phyloP scores from a whole-genome alignment of 2,797 vertebrate species.

The Acanthurus tractus region DNA sequence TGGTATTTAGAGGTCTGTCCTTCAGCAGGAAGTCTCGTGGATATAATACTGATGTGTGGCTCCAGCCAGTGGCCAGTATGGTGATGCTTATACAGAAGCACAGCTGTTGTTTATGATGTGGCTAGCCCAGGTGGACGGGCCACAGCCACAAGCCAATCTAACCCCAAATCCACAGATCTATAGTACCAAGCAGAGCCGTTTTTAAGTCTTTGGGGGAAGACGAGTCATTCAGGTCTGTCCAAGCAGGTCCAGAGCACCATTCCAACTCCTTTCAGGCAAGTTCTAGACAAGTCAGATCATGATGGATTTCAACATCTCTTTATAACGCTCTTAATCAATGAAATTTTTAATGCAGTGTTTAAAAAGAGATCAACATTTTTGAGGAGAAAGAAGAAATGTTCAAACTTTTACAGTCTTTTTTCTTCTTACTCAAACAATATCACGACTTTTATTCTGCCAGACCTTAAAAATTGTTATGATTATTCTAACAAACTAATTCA shows the following conservation, averaged over 20 bases:
- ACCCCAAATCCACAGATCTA: constrained; percentile 86
- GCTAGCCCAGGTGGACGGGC: constrained; percentile 81
- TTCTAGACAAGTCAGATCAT: constrained; percentile 1
- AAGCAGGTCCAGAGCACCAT: constrained; percentile 15
- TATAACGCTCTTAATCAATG: neutral
- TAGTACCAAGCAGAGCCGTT: constrained; percentile 74
- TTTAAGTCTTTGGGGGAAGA: constrained; percentile 44
- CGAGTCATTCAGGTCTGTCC: constrained; percentile 43
- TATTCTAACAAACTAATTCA: too few relatives aligned
- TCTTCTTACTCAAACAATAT: neutral
- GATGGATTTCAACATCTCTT: neutral
- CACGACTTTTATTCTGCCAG: neutral
- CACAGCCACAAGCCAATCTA: constrained; percentile 79
- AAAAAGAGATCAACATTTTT: neutral
- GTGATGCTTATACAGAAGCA: constrained; percentile 79
- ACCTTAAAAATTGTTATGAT: too few relatives aligned
- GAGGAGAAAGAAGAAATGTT: neutral
- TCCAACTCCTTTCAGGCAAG: constrained; percentile 28
- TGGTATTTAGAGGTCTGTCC: constrained; percentile 58
- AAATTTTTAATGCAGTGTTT: neutral
- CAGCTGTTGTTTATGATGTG: constrained; percentile 87
- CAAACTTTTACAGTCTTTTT: neutral
- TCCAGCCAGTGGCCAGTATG: constrained; percentile 74
- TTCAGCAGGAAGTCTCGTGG: constrained; percentile 72
- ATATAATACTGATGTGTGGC: constrained; percentile 80